Evolutionary conservation across 1,140 invertebrate species (phyloP).

Genomic region (Sminthurides bifidus): DNA sequence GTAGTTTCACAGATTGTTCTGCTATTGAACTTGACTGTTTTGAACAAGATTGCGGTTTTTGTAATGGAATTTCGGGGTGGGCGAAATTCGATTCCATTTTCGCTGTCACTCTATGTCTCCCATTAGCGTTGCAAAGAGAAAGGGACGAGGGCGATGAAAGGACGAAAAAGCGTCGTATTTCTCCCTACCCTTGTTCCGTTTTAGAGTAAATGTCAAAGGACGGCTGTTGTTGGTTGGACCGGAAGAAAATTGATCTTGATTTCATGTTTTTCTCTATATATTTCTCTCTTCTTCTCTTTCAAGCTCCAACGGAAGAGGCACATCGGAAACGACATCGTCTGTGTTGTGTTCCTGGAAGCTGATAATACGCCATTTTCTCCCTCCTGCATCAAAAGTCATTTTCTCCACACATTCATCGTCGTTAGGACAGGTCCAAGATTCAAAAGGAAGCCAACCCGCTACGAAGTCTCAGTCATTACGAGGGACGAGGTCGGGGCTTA

Average conservation of each 20-base stretch:
- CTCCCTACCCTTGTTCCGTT: neutral
- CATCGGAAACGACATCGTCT: slow-evolving; percentile 41
- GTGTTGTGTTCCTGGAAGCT: slow-evolving; percentile 53
- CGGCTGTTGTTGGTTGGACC: no score
- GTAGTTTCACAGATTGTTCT: no score
- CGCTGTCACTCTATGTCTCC: no score
- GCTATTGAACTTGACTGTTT: no score
- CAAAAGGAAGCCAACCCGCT: slow-evolving; percentile 69
- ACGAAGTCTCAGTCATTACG: slow-evolving; percentile 83
- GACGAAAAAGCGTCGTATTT: neutral
- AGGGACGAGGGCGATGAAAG: no score
- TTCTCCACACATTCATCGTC: slow-evolving; percentile 81
- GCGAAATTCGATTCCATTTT: no score
- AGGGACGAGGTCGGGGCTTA: slow-evolving; percentile 94
- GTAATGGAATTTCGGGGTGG: no score
- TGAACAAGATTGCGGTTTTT: no score
- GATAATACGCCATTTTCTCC: slow-evolving; percentile 85
- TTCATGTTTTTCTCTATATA: slow-evolving; percentile 8
- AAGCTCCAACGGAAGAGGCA: slow-evolving; percentile 40
- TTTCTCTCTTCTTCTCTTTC: slow-evolving; percentile 12
- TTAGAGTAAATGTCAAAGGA: neutral
- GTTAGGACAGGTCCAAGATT: slow-evolving; percentile 73
- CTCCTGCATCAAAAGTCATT: slow-evolving; percentile 84
- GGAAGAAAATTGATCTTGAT: neutral
- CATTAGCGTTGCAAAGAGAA: no score